A percentile compares a stretch with the other conserved stretches of the same genome.
These are phyloP conservation scores for Drosophila neotestacea DNA, from an alignment of 2,888 invertebrate species.

Conservation along the genomic window DNA sequence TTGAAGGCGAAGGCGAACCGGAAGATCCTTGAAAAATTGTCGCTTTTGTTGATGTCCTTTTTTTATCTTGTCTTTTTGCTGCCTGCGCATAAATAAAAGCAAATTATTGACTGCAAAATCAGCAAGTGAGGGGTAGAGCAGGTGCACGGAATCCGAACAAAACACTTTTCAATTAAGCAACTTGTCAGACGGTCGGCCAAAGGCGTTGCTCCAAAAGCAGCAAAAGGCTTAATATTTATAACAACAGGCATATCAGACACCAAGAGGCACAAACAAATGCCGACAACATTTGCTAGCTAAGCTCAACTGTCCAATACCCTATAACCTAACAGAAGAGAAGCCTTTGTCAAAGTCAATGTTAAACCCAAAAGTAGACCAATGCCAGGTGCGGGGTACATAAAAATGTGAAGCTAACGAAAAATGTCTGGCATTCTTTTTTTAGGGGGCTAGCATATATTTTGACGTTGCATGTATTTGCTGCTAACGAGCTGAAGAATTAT, in stretches of 20 bases:
- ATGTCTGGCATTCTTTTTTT: conserved; percentile 63
- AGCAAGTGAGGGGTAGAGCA: conserved; percentile 8
- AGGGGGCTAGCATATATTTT: conserved; percentile 71
- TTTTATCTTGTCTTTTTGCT: conserved; percentile 8
- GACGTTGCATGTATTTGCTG: conserved; percentile 74
- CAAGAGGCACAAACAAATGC: conserved; percentile 7
- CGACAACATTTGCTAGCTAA: conserved; percentile 3
- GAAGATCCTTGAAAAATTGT: conserved; percentile 70
- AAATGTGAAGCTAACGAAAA: conserved; percentile 65
- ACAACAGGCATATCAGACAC: conserved; percentile 20
- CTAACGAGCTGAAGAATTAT: conserved; percentile 80
- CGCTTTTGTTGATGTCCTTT: conserved; percentile 35
- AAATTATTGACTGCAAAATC: conserved; percentile 74
- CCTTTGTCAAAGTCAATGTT: not conserved
- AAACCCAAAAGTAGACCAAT: not conserved
- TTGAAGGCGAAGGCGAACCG: conserved; percentile 29
- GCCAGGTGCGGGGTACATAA: conserved; percentile 51
- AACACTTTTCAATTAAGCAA: conserved; percentile 80
- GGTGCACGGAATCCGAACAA: conserved; percentile 49
- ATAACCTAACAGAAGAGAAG: not conserved
- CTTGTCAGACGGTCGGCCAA: conserved; percentile 64
- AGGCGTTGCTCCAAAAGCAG: conserved; percentile 35
- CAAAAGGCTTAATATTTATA: conserved; percentile 62
- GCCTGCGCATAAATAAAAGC: conserved; percentile 65
- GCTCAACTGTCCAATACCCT: conserved; percentile 14